Base-by-base conservation (phyloP, 2,113 vertebrate species). In the Stegostoma tigrinum region DNA sequence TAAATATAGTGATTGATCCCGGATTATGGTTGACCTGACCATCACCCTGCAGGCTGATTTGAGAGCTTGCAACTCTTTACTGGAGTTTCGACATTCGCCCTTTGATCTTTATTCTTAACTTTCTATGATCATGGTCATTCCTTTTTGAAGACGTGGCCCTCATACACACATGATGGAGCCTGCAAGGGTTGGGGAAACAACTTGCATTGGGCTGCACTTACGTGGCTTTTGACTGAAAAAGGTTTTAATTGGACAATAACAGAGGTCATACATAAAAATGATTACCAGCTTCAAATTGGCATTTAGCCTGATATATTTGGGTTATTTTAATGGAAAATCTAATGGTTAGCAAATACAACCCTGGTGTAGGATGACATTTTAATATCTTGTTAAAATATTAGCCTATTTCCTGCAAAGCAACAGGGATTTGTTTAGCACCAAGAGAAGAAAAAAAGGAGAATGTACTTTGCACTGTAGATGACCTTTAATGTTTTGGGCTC, bases 1-100 rank as follows among this genome's bases (percentile, higher is more conserved):
- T 98, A 98, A 98, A 98, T 98, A 98, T 95, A 96, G 97, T 98
- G 98, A 98, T 97, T 97, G 98, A 98, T 98, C 97, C 96, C 68
- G 96, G 97, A 96, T 96, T 97, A 96, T 97, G 96, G 96, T 97
- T 98, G 97, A 98, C 97, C 97, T 98, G 97, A 97, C 97, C 97
- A 96, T 96, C 42, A 24, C 23, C 68, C 42, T 27, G 96, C 97
- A 95, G 96, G 96, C 97, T 96, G 95, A 96, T 42, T 95, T 72
- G 42, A 14, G 61, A 95, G 68, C 48, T 45, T 95, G 42, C 38
- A 70, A 95, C 66, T 52, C 93, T 30, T 42, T 21, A 72, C 67
- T 48, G 14, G 68, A 72, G 94, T 66, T 75, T 68, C 27, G n/a
- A 72, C 42, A 52, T 30, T 34, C 42, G 27, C 94, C 67, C 94